Percentiles rank a stretch among this genome's conserved stretches.
Evolutionary conservation across 2,888 invertebrate species (phyloP).

Genomic region (Acronicta leporina): DNA sequence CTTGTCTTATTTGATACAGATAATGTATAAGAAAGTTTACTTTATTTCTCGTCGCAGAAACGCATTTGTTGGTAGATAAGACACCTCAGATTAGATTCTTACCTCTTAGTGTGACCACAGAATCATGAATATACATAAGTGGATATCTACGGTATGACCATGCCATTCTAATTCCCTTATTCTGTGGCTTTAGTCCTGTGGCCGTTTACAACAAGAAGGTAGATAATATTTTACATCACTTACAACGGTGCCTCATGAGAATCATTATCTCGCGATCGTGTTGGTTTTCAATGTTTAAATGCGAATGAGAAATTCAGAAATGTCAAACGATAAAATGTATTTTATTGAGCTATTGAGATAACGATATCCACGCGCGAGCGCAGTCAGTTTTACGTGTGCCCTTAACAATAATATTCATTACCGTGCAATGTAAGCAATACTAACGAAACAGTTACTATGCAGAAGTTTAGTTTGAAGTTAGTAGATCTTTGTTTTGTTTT

Average conservation of each 20-base stretch:
- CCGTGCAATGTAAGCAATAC: conserved; percentile 37
- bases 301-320: conserved; percentile 55
- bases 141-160: neutral
- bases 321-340: conserved; percentile 56
- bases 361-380: conserved; percentile 31
- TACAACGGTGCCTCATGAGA: conserved; percentile 39
- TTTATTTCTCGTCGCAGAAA: conserved; percentile 33
- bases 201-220: conserved; percentile 42
- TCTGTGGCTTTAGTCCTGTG: conserved; percentile 3
- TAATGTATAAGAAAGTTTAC: neutral
- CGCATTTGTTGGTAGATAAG: neutral
- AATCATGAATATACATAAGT: neutral
- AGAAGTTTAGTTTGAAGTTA: conserved; percentile 7
- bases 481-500: too few relatives aligned
- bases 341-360: conserved; percentile 59
- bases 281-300: conserved; percentile 40
- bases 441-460: conserved; percentile 7
- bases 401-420: conserved; percentile 55
- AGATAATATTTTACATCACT: conserved; percentile 47
- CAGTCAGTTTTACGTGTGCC: conserved; percentile 35
- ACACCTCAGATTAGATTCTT: conserved; percentile 8
- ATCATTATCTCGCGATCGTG: conserved; percentile 52
- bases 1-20: too few relatives aligned
- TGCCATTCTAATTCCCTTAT: conserved; percentile 19
- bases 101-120: neutral